These are phyloP conservation scores for Lingula anatina DNA, from an alignment of 2,888 invertebrate genomes.

Conservation along the genomic window DNA sequence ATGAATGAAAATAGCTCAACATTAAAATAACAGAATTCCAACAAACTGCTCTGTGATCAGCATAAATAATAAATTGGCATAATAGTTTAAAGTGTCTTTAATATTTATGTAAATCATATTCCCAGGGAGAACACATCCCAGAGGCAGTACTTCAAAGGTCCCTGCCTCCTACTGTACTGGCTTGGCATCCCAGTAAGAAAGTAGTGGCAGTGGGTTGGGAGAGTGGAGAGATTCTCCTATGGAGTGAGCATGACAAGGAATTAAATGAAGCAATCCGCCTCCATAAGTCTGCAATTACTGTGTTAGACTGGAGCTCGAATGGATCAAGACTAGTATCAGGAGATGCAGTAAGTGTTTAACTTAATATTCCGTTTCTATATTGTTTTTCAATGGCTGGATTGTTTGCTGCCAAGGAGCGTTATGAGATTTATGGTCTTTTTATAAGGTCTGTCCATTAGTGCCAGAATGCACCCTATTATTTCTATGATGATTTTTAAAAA, in stretches of 20 bases:
- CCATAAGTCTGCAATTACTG: constrained; percentile 58
- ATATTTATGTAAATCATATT: not conserved
- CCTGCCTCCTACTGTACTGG: constrained; percentile 33
- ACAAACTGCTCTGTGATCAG: too few species aligned
- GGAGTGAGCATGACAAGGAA: constrained; percentile 61
- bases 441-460: too few species aligned
- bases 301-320: constrained; percentile 66
- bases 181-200: constrained; percentile 83
- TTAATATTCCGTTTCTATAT: too few species aligned
- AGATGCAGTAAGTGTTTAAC: constrained; percentile 68
- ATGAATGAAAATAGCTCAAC: too few species aligned
- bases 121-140: constrained; percentile 40
- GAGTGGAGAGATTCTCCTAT: constrained; percentile 81
- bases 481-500: too few species aligned
- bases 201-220: constrained; percentile 86
- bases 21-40: too few species aligned
- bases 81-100: too few species aligned
- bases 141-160: constrained; percentile 34
- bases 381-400: too few species aligned
- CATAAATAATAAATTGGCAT: too few species aligned
- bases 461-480: too few species aligned
- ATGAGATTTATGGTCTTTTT: too few species aligned
- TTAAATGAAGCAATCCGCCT: constrained; percentile 57
- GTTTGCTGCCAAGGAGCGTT: too few species aligned
- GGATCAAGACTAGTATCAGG: constrained; percentile 82